Conservation (phyloP, 2,113 vertebrate species). For the Tyto alba region DNA sequence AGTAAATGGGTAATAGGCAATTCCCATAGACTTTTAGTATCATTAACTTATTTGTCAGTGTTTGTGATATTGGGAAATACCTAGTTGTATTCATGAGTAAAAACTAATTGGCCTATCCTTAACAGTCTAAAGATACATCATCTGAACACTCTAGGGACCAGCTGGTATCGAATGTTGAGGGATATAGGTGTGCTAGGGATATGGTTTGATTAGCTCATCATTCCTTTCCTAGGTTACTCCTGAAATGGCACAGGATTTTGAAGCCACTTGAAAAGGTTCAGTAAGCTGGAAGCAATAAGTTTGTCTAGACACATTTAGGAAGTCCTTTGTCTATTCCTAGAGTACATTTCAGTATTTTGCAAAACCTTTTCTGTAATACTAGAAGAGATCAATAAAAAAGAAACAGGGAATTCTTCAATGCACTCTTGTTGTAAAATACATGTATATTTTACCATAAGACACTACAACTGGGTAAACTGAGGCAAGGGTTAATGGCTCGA, state of each 20-base stretch:
- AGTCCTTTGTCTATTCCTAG: not conserved
- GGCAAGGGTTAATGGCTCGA: not conserved
- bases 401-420: not conserved
- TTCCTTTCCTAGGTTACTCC: not conserved
- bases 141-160: not conserved
- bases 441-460: not conserved
- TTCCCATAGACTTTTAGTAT: not conserved
- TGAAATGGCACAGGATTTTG: not conserved
- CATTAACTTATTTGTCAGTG: not conserved
- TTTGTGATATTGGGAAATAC: not conserved
- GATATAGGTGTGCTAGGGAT: not conserved
- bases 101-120: not conserved
- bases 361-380: not conserved
- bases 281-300: not conserved
- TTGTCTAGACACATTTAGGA: not conserved
- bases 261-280: not conserved
- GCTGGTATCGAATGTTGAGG: not conserved
- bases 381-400: not conserved
- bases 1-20: not conserved
- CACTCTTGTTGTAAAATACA: not conserved
- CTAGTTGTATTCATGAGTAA: not conserved
- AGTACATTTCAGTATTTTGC: not conserved
- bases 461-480: conserved; percentile 9
- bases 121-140: not conserved
- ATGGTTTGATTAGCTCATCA: rapidly evolving